phyloP scores from a whole-genome alignment of 2,888 invertebrate genomes.

The Drosophila mimica region DNA sequence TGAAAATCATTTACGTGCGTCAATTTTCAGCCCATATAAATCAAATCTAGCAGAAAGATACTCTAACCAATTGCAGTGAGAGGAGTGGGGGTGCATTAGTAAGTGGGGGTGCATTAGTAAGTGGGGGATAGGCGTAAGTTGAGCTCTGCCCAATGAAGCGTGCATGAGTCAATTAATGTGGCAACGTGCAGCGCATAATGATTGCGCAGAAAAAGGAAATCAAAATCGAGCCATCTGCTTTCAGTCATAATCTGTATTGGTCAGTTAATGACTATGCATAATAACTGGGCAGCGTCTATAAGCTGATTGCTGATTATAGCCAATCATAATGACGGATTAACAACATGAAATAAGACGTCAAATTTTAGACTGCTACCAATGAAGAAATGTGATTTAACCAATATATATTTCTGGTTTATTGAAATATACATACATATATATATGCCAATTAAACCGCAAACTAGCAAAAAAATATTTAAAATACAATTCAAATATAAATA shows the following conservation, averaged over 20 bases:
- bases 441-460: not conserved
- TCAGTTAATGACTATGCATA: conserved; percentile 43
- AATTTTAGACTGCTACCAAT: not conserved
- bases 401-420: not conserved
- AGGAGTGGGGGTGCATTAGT: not conserved
- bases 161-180: conserved; percentile 68
- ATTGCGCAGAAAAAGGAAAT: conserved; percentile 33
- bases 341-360: not conserved
- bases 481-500: not conserved
- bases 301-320: conserved; percentile 20
- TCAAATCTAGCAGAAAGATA: conserved; percentile 68
- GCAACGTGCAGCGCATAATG: conserved; percentile 68
- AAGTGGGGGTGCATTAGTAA: not conserved
- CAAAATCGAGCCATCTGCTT: conserved; percentile 41
- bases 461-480: no score
- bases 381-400: not conserved
- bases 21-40: conserved; percentile 73
- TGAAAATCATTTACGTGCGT: conserved; percentile 79
- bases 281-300: not conserved
- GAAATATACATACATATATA: no score
- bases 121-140: not conserved
- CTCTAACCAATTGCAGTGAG: conserved; percentile 2
- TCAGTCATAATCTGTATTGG: conserved; percentile 31
- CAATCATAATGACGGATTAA: not conserved
- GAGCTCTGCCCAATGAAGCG: conserved; percentile 34